Percentiles rank a stretch among this genome's conserved stretches.
phyloP scores from a whole-genome alignment of 1,140 invertebrate species.

The Scaptomyza montana region DNA sequence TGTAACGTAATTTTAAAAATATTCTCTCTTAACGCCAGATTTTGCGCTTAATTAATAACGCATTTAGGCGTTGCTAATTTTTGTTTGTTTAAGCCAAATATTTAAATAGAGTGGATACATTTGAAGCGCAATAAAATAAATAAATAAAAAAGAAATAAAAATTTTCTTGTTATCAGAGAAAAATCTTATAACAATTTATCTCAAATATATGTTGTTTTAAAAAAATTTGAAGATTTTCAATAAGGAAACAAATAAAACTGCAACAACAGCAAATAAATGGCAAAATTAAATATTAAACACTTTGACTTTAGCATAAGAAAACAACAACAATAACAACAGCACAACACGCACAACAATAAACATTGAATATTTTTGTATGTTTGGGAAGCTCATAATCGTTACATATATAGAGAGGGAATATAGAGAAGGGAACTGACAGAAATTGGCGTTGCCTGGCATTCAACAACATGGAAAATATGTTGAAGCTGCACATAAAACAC shows the following conservation, averaged over 20 bases:
- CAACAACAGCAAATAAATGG: background rate
- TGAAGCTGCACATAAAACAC: conserved; percentile 77
- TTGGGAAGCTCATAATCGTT: conserved; percentile 54
- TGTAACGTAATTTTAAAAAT: conserved; percentile 3
- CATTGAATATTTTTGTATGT: conserved; percentile 22
- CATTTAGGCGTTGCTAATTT: conserved; percentile 55
- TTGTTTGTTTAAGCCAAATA: conserved; percentile 39
- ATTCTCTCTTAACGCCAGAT: conserved; percentile 6
- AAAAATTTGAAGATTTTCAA: conserved; percentile 12
- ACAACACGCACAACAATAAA: conserved; percentile 47
- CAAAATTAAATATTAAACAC: conserved; percentile 55
- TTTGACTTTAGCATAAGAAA: conserved; percentile 20
- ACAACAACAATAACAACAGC: background rate
- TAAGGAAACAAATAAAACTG: conserved; percentile 20
- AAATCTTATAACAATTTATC: background rate
- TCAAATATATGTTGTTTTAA: background rate
- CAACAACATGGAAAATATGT: conserved; percentile 78
- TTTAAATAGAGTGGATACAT: background rate
- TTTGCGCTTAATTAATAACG: conserved; percentile 61
- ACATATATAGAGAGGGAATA: conserved; percentile 9
- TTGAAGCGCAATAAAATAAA: background rate
- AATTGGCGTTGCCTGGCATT: conserved; percentile 46
- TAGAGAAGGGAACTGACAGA: conserved; percentile 21
- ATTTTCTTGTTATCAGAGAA: background rate
- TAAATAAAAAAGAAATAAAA: background rate